Conservation (phyloP, 2,797 vertebrate species). For the Leptodactylus fallax region DNA sequence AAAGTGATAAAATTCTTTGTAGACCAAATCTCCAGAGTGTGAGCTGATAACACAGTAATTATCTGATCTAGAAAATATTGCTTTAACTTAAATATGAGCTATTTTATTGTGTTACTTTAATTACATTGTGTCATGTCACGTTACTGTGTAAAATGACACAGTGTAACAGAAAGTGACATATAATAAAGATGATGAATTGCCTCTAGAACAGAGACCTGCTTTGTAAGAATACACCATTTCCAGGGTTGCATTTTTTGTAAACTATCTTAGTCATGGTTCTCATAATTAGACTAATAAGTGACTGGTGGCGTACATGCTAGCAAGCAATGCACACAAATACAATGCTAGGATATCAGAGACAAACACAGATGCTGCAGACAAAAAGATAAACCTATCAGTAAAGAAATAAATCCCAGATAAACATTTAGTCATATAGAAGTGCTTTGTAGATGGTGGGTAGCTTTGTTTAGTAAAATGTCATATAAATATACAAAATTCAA, state of each 20-base stretch:
- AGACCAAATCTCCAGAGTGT: constrained; percentile 56
- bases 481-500: neutral
- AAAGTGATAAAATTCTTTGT: constrained; percentile 59
- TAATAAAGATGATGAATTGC: constrained; percentile 81
- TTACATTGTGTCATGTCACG: constrained; percentile 76
- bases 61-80: constrained; percentile 68
- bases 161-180: constrained; percentile 75
- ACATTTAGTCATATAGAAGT: neutral
- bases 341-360: neutral
- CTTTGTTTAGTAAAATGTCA: neutral
- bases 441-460: neutral
- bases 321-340: constrained; percentile 21
- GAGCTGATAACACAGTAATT: constrained; percentile 69
- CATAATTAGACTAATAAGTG: constrained; percentile 31
- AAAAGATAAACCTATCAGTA: constrained; percentile 18
- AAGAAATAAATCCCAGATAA: constrained; percentile 6
- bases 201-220: constrained; percentile 68
- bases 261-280: constrained; percentile 53
- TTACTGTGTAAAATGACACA: constrained; percentile 76
- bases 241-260: constrained; percentile 64
- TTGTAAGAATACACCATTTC: constrained; percentile 63
- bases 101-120: constrained; percentile 75
- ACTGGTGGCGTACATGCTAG: neutral
- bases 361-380: constrained; percentile 24
- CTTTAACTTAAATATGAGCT: constrained; percentile 65